Conservation (phyloP, 1,140 invertebrate species). For the Metopolophium dirhodum region DNA sequence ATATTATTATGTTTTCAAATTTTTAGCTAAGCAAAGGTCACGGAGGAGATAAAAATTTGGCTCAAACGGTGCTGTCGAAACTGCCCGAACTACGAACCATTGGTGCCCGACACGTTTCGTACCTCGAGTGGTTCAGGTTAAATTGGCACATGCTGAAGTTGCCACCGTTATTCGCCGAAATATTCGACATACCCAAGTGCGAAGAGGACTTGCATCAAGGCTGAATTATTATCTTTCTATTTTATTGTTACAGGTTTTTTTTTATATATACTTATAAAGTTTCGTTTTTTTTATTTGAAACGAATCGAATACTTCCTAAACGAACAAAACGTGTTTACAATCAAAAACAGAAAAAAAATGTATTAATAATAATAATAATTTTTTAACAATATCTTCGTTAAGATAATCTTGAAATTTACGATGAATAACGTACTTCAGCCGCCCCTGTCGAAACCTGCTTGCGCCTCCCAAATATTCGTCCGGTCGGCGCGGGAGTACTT, state of each 20-base stretch:
- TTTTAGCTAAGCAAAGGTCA: conserved; percentile 60
- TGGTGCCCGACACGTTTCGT: conserved; percentile 82
- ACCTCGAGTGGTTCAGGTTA: conserved; percentile 87
- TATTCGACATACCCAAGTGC: conserved; percentile 95
- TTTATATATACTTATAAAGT: conserved; percentile 25
- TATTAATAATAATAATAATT: not conserved
- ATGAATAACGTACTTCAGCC: not conserved
- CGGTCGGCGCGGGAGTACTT: not conserved
- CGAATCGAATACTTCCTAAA: conserved; percentile 19
- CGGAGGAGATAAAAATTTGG: conserved; percentile 67
- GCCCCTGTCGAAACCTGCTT: not conserved
- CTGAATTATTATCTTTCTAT: conserved; percentile 56
- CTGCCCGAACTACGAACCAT: conserved; percentile 81
- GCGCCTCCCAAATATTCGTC: not conserved
- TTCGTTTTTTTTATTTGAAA: conserved; percentile 36
- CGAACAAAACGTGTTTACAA: conserved; percentile 47
- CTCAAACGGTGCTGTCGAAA: conserved; percentile 74
- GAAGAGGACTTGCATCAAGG: conserved; percentile 76
- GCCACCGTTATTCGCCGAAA: conserved; percentile 94
- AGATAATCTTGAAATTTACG: not conserved
- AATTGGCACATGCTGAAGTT: conserved; percentile 86
- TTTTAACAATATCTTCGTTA: not conserved
- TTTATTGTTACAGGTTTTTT: conserved; percentile 43
- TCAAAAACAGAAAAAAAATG: conserved; percentile 32
- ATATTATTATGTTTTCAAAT: not conserved